phyloP scores from a whole-genome alignment of 2,888 invertebrate species.

The Amblyjoppa fuscipennis region DNA sequence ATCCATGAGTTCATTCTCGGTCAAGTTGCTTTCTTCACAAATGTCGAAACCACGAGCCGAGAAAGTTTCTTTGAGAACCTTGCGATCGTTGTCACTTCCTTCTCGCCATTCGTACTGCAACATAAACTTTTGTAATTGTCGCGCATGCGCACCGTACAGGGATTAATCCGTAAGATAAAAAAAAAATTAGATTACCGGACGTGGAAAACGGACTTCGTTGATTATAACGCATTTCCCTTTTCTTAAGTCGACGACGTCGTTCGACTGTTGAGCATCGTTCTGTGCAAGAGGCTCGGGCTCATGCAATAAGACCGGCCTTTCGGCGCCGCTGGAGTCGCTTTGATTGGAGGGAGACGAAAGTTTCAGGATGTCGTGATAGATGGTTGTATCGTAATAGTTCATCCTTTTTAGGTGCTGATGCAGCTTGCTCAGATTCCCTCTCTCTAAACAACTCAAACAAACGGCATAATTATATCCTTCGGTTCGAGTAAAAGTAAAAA shows the following conservation, averaged over 20 bases:
- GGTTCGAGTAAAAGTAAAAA: too few species aligned
- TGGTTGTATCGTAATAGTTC: constrained; percentile 53
- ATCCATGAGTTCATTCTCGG: constrained; percentile 76
- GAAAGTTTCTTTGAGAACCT: constrained; percentile 81
- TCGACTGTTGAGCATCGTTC: neutral
- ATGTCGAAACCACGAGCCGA: constrained; percentile 82
- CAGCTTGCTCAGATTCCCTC: constrained; percentile 67
- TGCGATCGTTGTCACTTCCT: constrained; percentile 83
- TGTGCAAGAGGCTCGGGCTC: constrained; percentile 1
- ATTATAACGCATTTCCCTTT: constrained; percentile 84
- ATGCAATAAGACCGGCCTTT: neutral
- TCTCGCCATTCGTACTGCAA: constrained; percentile 80
- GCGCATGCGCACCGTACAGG: too few species aligned
- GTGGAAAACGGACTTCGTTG: constrained; percentile 78
- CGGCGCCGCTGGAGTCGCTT: neutral
- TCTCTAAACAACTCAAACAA: constrained; percentile 56
- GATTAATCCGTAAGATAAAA: too few species aligned
- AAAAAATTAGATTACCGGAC: neutral
- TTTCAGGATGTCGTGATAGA: constrained; percentile 69
- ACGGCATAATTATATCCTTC: neutral
- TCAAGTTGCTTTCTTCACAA: constrained; percentile 77
- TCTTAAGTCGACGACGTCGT: constrained; percentile 54
- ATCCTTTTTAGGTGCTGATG: constrained; percentile 70
- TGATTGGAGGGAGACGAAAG: constrained; percentile 25
- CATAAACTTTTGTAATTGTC: constrained; percentile 66